Conservation (phyloP, 2,113 vertebrate species). For the Aplodontia rufa region DNA sequence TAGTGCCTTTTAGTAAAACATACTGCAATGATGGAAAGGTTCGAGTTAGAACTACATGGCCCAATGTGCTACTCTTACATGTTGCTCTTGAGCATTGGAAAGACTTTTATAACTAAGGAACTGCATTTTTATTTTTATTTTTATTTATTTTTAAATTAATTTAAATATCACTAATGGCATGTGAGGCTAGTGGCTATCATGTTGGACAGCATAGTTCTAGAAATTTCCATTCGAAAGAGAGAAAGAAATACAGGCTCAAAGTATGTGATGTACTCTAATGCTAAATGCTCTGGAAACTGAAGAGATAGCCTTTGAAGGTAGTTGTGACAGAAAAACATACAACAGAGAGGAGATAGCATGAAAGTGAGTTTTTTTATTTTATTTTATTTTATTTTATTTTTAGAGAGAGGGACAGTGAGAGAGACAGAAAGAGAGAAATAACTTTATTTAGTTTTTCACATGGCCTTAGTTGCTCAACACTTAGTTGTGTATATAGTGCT, state of each 20-base stretch:
- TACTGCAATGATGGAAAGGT: neutral
- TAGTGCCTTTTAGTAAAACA: neutral
- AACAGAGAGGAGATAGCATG: neutral
- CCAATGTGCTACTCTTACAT: neutral
- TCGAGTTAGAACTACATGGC: neutral
- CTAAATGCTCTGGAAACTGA: neutral
- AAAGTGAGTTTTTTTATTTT: neutral
- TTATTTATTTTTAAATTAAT: neutral
- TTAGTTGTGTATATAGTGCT: too few relatives aligned
- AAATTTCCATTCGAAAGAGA: neutral
- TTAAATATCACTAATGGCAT: neutral
- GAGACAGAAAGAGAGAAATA: too few relatives aligned
- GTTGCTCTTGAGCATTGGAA: neutral
- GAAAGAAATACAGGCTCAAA: neutral
- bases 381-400: too few relatives aligned
- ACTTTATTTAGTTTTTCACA: too few relatives aligned
- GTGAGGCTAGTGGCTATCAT: neutral
- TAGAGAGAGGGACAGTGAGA: too few relatives aligned
- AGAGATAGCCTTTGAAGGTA: neutral
- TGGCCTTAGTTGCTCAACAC: too few relatives aligned
- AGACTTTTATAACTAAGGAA: neutral
- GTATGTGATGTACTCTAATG: neutral
- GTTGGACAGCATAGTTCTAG: neutral
- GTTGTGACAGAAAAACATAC: neutral
- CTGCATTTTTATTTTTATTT: slow-evolving; percentile 7